phyloP scores from a whole-genome alignment of 2,113 vertebrate genomes.

The Romanogobio albipinnatus region DNA sequence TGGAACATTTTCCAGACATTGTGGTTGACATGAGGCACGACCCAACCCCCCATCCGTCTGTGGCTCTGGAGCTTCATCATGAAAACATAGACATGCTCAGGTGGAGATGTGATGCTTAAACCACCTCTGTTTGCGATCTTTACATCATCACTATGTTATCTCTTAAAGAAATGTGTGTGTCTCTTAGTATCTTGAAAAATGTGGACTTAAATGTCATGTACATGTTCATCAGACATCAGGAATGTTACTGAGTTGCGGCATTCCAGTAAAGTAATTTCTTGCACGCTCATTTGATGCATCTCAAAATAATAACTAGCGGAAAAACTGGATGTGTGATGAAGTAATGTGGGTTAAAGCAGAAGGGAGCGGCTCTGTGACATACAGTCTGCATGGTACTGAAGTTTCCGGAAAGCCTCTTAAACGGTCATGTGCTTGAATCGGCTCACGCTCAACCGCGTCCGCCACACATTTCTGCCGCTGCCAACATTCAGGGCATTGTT shows the following conservation, averaged over 20 bases:
- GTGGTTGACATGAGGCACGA: constrained; percentile 13
- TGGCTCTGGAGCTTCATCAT: neutral
- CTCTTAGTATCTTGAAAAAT: neutral
- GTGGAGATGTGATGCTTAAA: neutral
- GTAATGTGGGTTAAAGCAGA: neutral
- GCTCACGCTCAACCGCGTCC: neutral
- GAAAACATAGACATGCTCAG: neutral
- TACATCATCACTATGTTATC: neutral
- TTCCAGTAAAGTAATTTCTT: neutral
- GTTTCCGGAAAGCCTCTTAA: constrained; percentile 42
- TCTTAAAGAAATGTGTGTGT: neutral
- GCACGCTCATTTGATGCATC: neutral
- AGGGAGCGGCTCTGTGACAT: constrained; percentile 9
- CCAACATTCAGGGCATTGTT: constrained; percentile 24
- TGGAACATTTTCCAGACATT: constrained; percentile 41
- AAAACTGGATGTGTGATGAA: constrained; percentile 11
- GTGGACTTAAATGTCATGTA: neutral
- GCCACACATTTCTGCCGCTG: neutral
- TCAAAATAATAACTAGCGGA: neutral
- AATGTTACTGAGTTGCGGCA: neutral
- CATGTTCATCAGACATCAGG: neutral
- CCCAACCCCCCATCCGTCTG: neutral
- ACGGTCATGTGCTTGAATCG: constrained; percentile 31
- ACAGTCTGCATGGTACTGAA: neutral
- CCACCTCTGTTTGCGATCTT: neutral